These are phyloP conservation scores for Hydrozoanthus gracilis DNA, from an alignment of 92 coral and sea anemone species.

Conservation along the genomic window DNA sequence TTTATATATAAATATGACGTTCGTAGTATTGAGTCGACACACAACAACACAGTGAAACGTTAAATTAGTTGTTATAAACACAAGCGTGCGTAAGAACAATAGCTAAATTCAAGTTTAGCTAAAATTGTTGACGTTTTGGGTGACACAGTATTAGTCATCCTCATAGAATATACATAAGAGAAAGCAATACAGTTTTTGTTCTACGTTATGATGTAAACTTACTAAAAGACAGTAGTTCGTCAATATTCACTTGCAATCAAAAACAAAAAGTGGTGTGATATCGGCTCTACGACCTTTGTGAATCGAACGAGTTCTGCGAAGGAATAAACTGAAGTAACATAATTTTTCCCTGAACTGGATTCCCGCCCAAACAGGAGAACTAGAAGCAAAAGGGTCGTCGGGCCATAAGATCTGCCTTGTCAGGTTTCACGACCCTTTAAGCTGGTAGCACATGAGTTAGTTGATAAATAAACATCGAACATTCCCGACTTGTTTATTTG, in stretches of 20 bases:
- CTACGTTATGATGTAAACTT: background rate
- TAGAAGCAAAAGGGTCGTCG: background rate
- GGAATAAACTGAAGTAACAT: background rate
- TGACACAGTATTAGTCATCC: background rate
- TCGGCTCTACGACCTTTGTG: background rate
- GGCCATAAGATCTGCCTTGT: background rate
- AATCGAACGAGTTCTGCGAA: background rate
- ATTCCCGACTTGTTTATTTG: background rate
- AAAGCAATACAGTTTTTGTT: background rate
- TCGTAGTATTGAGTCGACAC: background rate
- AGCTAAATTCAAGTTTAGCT: background rate
- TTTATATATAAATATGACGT: no score
- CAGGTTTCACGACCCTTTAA: background rate
- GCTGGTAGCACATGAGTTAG: background rate
- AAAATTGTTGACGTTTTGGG: background rate
- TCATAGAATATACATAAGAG: background rate
- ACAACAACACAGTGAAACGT: background rate
- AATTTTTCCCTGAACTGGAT: background rate
- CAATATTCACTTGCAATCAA: background rate
- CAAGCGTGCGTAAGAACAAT: background rate
- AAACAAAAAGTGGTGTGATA: background rate
- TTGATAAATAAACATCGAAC: background rate
- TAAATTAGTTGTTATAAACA: background rate
- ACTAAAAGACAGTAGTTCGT: background rate
- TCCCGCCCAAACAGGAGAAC: background rate